A percentile compares a stretch with the other conserved stretches of the same genome.
Evolutionary conservation across 1,140 invertebrate species (phyloP).

Genomic region (Drosophila lacertosa): DNA sequence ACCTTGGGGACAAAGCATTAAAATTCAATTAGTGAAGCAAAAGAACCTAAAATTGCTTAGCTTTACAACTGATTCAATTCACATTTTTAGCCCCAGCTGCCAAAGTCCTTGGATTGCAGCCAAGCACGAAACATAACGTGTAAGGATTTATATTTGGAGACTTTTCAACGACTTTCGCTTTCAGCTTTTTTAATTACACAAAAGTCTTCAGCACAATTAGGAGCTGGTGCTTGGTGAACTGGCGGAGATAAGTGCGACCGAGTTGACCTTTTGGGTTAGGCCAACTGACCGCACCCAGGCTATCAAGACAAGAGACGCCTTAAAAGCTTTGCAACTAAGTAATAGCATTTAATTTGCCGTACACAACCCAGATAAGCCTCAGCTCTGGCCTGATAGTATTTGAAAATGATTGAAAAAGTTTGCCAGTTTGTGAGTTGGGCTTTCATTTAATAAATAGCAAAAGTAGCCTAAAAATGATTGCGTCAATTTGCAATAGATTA

Average conservation of each 20-base stretch:
- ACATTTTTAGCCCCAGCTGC: slow-evolving; percentile 23
- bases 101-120: slow-evolving; percentile 46
- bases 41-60: slow-evolving; percentile 22
- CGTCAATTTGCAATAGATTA: not conserved
- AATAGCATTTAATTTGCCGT: slow-evolving; percentile 17
- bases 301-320: slow-evolving; percentile 46
- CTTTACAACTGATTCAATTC: slow-evolving; percentile 23
- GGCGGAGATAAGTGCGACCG: slow-evolving; percentile 50
- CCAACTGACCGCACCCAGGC: slow-evolving; percentile 56
- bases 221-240: not conserved
- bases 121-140: slow-evolving; percentile 63
- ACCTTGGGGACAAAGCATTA: slow-evolving; percentile 44
- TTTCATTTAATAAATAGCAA: not conserved
- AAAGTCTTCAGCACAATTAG: slow-evolving; percentile 53
- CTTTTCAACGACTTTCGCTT: slow-evolving; percentile 15
- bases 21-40: slow-evolving; percentile 72
- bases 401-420: not conserved
- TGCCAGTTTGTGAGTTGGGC: not conserved
- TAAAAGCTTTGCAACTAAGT: slow-evolving; percentile 41
- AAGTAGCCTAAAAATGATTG: not conserved
- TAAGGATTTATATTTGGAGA: slow-evolving; percentile 19
- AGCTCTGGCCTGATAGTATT: not conserved
- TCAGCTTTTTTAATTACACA: slow-evolving; percentile 68
- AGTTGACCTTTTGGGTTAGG: slow-evolving; percentile 26
- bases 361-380: not conserved